Evolutionary conservation across 1,140 invertebrate species (phyloP).

Genomic region (Drosophila baimaii): DNA sequence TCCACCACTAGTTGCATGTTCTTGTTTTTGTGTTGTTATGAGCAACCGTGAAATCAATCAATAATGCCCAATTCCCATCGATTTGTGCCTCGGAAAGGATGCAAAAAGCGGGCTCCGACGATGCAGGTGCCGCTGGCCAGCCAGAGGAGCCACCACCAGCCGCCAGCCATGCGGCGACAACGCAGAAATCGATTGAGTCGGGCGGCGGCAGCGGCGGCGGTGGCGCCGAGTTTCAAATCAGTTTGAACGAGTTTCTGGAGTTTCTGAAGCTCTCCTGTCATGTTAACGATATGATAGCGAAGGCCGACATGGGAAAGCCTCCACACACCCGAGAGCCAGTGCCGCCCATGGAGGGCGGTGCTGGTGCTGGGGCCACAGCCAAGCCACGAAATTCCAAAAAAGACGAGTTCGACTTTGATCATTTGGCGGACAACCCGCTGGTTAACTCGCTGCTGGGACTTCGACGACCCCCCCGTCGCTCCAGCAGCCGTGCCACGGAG

Average conservation of each 20-base stretch:
- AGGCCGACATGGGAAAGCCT: constrained; percentile 61
- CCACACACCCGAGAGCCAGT: constrained; percentile 60
- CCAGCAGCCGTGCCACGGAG: constrained; percentile 25
- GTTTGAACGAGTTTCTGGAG: constrained; percentile 81
- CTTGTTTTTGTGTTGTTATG: constrained; percentile 40
- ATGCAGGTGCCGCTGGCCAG: constrained; percentile 44
- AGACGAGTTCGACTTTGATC: constrained; percentile 68
- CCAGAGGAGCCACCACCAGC: constrained; percentile 41
- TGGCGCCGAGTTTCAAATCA: constrained; percentile 73
- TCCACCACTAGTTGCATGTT: constrained; percentile 30
- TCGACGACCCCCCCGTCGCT: constrained; percentile 25
- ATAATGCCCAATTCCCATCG: constrained; percentile 42
- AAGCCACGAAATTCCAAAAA: constrained; percentile 62
- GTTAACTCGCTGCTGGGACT: constrained; percentile 66
- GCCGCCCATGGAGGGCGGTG: constrained; percentile 55
- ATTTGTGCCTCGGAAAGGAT: constrained; percentile 45
- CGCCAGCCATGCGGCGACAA: constrained; percentile 5
- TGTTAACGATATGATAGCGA: constrained; percentile 82
- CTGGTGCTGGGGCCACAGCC: not conserved
- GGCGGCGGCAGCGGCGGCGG: constrained; percentile 16
- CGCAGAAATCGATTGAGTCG: constrained; percentile 16
- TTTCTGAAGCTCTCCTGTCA: constrained; percentile 83
- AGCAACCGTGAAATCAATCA: constrained; percentile 46
- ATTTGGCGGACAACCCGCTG: constrained; percentile 66
- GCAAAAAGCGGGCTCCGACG: constrained; percentile 49